These are phyloP conservation scores for Sinosuthora webbiana DNA, from an alignment of 2,113 vertebrate species.

Conservation along the genomic window DNA sequence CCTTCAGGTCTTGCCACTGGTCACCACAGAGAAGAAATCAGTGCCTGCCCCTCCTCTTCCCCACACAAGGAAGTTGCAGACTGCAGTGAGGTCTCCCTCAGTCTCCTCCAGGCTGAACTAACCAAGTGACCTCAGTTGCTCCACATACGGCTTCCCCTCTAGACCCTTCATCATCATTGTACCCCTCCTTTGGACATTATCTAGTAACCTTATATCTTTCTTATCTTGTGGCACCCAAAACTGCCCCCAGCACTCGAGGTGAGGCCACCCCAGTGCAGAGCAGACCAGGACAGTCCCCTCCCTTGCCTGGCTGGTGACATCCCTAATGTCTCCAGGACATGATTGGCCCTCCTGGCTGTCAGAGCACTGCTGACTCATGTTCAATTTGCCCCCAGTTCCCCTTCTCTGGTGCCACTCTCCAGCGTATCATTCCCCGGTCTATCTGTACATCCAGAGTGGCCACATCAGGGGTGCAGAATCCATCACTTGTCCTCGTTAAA, in stretches of 20 bases:
- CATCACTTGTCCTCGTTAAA: neutral
- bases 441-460: neutral
- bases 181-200: neutral
- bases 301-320: rapidly evolving
- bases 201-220: neutral
- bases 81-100: neutral
- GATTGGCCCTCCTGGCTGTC: neutral
- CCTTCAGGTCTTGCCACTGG: neutral
- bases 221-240: neutral
- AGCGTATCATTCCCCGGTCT: neutral
- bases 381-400: neutral
- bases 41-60: neutral
- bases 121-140: no score
- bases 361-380: neutral
- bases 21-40: neutral
- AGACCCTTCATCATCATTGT: neutral
- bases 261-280: neutral
- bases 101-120: neutral
- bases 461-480: neutral
- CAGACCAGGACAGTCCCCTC: neutral
- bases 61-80: neutral
- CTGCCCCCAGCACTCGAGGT: neutral
- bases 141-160: neutral
- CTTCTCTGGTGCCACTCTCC: no score
- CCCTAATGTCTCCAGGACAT: neutral